A percentile compares a stretch with the other conserved stretches of the same genome.
Conservation (phyloP, 2,797 vertebrate genomes). For the Aphelocoma californica region DNA sequence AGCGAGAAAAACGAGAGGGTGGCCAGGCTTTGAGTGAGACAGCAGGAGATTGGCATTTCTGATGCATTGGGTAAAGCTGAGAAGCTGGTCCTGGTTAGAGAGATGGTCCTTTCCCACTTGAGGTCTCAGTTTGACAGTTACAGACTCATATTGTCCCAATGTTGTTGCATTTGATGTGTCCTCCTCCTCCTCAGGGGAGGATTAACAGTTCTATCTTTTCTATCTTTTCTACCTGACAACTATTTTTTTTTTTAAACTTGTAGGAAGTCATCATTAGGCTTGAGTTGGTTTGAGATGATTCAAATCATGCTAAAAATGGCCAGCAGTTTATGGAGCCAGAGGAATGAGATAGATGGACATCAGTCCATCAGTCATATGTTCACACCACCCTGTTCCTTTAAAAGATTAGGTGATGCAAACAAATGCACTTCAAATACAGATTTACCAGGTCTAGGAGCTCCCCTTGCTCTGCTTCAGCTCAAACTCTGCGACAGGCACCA, state of each 20-base stretch:
- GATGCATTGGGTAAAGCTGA: not conserved
- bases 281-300: not conserved
- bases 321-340: not conserved
- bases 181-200: not conserved
- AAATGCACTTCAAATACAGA: not conserved
- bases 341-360: not conserved
- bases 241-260: not conserved
- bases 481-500: not conserved
- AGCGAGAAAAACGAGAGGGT: constrained; percentile 17
- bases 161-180: not conserved
- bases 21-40: not conserved
- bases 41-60: not conserved
- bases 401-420: not conserved
- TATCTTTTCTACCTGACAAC: not conserved
- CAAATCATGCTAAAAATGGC: not conserved
- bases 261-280: not conserved
- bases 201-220: not conserved
- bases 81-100: not conserved
- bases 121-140: not conserved
- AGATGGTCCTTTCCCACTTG: not conserved
- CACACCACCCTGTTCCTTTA: not conserved
- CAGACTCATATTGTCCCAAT: not conserved
- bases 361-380: not conserved
- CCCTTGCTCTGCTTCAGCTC: not conserved
- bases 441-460: not conserved